Percentiles rank a stretch among this genome's conserved stretches.
phyloP scores from a whole-genome alignment of 2,113 vertebrate species.

The Macrotis lagotis region DNA sequence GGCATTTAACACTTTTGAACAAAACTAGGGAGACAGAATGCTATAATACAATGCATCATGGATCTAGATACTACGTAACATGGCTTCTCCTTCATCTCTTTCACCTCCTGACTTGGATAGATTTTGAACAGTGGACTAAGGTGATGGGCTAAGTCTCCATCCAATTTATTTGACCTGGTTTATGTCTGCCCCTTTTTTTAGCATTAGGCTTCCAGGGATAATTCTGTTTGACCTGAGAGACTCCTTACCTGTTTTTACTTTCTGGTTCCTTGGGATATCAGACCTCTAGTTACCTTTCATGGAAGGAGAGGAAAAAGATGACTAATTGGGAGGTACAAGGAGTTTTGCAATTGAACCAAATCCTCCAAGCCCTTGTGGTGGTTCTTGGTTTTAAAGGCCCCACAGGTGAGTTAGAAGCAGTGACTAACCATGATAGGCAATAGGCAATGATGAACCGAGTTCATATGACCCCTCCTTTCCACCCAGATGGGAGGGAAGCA shows the following conservation, averaged over 20 bases:
- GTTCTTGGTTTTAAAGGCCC: not conserved
- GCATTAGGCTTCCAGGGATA: not conserved
- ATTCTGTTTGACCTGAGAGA: not conserved
- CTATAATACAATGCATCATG: not conserved
- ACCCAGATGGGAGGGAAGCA: not conserved
- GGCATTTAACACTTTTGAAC: not conserved
- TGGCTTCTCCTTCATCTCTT: not conserved
- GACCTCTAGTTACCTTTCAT: not conserved
- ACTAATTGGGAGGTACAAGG: not conserved
- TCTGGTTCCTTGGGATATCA: not conserved
- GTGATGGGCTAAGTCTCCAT: not conserved
- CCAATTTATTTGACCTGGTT: not conserved
- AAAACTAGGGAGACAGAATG: not conserved
- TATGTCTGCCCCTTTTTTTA: not conserved
- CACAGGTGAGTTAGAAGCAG: not conserved
- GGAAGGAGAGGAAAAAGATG: not conserved
- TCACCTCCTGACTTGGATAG: not conserved
- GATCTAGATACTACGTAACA: not conserved
- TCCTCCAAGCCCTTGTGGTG: not conserved
- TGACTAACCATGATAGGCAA: not conserved
- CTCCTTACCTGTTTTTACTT: not conserved
- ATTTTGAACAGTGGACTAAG: not conserved
- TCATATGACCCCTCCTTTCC: not conserved
- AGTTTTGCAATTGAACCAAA: not conserved
- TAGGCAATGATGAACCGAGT: not conserved